Evolutionary conservation across 2,113 vertebrate species (phyloP).

Genomic region (Seriola quinqueradiata): DNA sequence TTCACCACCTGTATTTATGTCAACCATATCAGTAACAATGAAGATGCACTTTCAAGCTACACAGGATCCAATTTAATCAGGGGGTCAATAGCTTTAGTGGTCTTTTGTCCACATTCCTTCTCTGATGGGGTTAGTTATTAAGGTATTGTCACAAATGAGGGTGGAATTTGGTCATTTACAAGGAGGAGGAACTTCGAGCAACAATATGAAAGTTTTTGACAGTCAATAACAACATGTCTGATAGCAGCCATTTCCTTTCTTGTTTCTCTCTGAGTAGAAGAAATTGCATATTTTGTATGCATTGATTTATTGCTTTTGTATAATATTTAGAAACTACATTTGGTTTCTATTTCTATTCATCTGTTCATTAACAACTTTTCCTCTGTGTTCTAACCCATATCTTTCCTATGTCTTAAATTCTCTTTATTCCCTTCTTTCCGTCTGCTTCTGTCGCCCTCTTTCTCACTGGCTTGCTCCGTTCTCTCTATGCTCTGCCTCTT

Average conservation of each 20-base stretch:
- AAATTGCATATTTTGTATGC: slow-evolving; percentile 3
- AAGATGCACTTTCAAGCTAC: not conserved
- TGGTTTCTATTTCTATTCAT: slow-evolving; percentile 54
- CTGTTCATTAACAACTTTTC: slow-evolving; percentile 66
- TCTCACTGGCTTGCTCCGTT: slow-evolving; percentile 48
- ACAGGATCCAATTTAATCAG: not conserved
- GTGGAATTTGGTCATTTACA: not conserved
- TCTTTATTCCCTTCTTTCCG: slow-evolving; percentile 52
- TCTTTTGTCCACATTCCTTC: not conserved
- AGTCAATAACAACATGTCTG: not conserved
- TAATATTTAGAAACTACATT: slow-evolving; percentile 28
- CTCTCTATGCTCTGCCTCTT: slow-evolving; percentile 44
- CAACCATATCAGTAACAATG: not conserved
- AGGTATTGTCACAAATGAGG: not conserved
- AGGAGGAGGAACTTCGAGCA: not conserved
- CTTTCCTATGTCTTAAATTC: slow-evolving; percentile 56
- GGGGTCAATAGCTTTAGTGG: not conserved
- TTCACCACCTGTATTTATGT: slow-evolving; percentile 1
- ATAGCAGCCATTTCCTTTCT: not conserved
- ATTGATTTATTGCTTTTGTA: slow-evolving; percentile 15
- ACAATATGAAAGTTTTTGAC: not conserved
- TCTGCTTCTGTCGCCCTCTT: slow-evolving; percentile 32
- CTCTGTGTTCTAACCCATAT: slow-evolving; percentile 64
- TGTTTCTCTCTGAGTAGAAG: not conserved
- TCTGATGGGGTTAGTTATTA: not conserved